phyloP scores from a whole-genome alignment of 2,797 vertebrate genomes.

The Sebastes iracundus region DNA sequence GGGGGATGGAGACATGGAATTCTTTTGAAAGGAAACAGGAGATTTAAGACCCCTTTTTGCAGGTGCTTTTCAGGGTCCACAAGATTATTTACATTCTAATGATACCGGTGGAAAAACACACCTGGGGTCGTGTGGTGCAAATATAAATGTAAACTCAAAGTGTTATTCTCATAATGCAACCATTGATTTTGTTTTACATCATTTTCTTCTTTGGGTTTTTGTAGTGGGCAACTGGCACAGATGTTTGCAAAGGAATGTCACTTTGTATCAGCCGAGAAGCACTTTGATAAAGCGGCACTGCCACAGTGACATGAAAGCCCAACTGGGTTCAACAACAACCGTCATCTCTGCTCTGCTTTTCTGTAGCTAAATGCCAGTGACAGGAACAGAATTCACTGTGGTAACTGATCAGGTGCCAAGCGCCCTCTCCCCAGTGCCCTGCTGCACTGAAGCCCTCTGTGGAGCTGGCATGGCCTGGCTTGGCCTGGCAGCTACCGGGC shows the following conservation, averaged over 20 bases:
- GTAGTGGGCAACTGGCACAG: conserved; percentile 30
- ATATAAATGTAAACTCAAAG: neutral
- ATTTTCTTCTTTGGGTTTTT: conserved; percentile 11
- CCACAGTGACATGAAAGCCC: conserved; percentile 62
- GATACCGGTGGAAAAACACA: neutral
- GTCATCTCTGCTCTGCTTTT: conserved; percentile 68
- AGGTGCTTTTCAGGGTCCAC: conserved; percentile 15
- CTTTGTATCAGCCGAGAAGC: conserved; percentile 43
- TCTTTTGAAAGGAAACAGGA: conserved; percentile 35
- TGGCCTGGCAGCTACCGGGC: conserved; percentile 50
- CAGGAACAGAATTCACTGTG: conserved; percentile 76
- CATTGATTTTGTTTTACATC: neutral
- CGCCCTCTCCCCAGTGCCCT: conserved; percentile 60
- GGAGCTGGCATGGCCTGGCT: conserved; percentile 60
- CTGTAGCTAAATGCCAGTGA: conserved; percentile 72
- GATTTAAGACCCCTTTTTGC: conserved; percentile 16
- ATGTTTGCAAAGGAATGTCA: conserved; percentile 59
- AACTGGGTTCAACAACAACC: conserved; percentile 62
- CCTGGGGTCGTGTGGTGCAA: neutral
- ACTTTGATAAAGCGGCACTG: conserved; percentile 42
- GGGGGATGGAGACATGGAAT: conserved; percentile 38
- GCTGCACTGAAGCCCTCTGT: conserved; percentile 60
- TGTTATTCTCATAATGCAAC: neutral
- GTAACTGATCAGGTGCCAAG: conserved; percentile 78
- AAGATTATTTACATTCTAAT: conserved; percentile 7